phyloP scores from a whole-genome alignment of 2,113 vertebrate genomes.

The Bagarius yarrelli region DNA sequence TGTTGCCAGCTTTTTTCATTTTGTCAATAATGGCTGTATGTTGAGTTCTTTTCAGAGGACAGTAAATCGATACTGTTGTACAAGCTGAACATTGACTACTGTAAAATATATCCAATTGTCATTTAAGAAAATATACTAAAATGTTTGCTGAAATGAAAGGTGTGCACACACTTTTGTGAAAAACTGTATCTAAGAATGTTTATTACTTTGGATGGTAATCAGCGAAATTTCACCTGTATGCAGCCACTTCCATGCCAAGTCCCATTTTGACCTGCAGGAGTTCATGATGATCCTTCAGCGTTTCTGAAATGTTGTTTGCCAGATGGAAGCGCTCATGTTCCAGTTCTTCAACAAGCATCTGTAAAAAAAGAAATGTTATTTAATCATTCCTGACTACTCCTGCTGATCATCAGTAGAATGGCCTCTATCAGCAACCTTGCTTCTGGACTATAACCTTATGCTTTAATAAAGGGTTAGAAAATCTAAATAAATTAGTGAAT shows the following conservation, averaged over 20 bases:
- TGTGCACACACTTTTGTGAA: too few species aligned
- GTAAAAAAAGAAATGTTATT: constrained; percentile 41
- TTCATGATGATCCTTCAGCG: constrained; percentile 85
- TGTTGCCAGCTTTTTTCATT: too few species aligned
- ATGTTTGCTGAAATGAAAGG: too few species aligned
- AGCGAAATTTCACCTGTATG: constrained; percentile 82
- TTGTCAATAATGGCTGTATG: too few species aligned
- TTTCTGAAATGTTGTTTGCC: constrained; percentile 74
- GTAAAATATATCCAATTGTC: too few species aligned
- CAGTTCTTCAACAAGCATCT: constrained; percentile 82
- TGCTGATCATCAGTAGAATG: not conserved
- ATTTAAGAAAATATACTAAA: too few species aligned
- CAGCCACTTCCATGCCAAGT: constrained; percentile 87
- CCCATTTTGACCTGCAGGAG: constrained; percentile 88
- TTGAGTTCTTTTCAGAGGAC: too few species aligned
- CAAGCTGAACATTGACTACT: too few species aligned
- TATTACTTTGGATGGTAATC: not conserved
- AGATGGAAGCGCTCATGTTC: constrained; percentile 83
- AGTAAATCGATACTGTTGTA: too few species aligned
- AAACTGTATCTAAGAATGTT: not conserved
- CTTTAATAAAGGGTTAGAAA: not conserved
- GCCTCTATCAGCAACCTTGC: not conserved
- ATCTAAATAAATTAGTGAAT: not conserved
- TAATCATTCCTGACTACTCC: not conserved
- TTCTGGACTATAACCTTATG: not conserved